Evolutionary conservation across 2,797 vertebrate species (phyloP), one percentile per base, ranked within the genome.

Genomic region (Ciconia nigra): DNA sequence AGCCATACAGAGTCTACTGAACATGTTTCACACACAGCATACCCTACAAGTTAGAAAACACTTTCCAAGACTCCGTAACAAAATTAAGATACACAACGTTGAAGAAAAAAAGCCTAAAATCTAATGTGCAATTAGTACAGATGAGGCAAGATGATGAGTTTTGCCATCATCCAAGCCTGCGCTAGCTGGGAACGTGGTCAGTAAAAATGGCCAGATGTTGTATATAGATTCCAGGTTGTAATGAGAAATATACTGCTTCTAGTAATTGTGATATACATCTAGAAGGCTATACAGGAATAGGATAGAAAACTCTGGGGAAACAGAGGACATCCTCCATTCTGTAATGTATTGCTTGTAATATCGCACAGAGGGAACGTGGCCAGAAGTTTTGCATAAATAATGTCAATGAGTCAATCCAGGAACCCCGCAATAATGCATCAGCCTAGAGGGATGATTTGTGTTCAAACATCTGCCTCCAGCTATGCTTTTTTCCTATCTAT

Each of bases 371-470:
- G 81, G 86, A 97, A 90, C n/a, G 83, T 35, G 86, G 88, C 90
- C 96, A 97, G 91, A 88, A 81, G 55, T 90, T 96, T 92, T 92
- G 80, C 83, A 90, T 96, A 95, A 96, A 96, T 92, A 85, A 93
- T 65, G 66, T 80, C 83, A 77, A 42, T 67, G 71, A 90, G 52
- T 89, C 94, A 80, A 52, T 87, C 77, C 88, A 96, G 90, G 83
- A 96, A 89, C n/a, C 47, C 80, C 0, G 0, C 55, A 96, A 70
- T 80, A 87, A 93, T 77, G 70, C 71, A 87, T 87, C 91, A 96
- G 67, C 67, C 67, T 80, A 83, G 47, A 94, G 66, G 46, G 63
- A 83, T 94, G 94, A 96, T 95, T 96, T 96, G 91, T 97, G 88
- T 80, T 96, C 88, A 83, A 70, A 84, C 74, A 90, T 89, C 88